Base-by-base conservation (phyloP, 2,113 vertebrate genomes). In the Limanda limanda region DNA sequence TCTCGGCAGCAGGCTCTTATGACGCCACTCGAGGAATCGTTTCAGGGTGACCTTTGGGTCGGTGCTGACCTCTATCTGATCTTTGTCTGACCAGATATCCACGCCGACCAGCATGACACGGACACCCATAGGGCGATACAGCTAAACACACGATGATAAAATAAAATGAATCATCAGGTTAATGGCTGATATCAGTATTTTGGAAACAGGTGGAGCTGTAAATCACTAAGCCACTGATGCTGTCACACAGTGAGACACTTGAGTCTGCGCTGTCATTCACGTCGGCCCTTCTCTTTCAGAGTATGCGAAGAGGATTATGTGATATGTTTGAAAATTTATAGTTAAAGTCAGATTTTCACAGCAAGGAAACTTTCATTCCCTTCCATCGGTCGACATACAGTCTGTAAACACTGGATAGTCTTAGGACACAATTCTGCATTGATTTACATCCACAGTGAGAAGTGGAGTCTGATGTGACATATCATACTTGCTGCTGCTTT, bases 21-120 rank as follows among this genome's bases (percentile, higher is more conserved):
- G 81, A 14, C 96, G 94, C 97, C 97, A 99, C 65, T 68, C 71
- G 0, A 97, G 93, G 86, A 99, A 97, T 51, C 89, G 93, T 0
- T 85, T 80, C 23, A 99, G 93, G 0, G 95, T 97, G 63, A 66
- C 0, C 4, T 96, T 87, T 0, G 96, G 85, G 3, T 91, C n/a
- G 4, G 58, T n/a, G 84, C 94, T 97, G 91, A 98, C 89, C 0
- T 66, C 6, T 2, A 97, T 94, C 48, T 94, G 91, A 89, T 98
- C 95, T 62, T 5, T 17, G 31, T 83, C 47, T 4, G 78, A 93
- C 97, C 97, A 99, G 40, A 98, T 93, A 75, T 98, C 96, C 78
- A 99, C 87, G 73, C 96, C 95, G 0, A 98, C 96, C 67, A 99
- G 86, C 85, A 96, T 96, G 65, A 98, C 95, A 0, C 96, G 94